These are phyloP conservation scores for Harpagoxenus sublaevis DNA, from an alignment of 2,888 invertebrate genomes.

Conservation along the genomic window DNA sequence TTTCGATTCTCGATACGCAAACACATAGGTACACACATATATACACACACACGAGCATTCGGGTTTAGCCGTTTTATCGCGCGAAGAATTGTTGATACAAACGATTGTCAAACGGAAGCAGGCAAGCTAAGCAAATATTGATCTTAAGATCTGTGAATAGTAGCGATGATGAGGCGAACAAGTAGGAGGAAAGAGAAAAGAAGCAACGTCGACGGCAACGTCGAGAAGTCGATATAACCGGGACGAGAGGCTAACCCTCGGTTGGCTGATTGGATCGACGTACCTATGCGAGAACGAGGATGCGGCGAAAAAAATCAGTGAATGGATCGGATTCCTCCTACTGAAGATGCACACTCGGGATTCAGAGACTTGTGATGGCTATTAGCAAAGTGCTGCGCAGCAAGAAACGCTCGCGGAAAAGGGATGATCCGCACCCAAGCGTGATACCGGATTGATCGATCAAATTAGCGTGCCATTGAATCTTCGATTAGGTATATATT, in stretches of 20 bases:
- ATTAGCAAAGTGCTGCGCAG: conserved; percentile 55
- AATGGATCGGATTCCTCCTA: conserved; percentile 18
- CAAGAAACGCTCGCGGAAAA: conserved; percentile 40
- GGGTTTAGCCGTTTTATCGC: conserved; percentile 42
- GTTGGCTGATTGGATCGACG: conserved; percentile 57
- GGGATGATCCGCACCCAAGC: conserved; percentile 52
- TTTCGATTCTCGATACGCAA: conserved; percentile 29
- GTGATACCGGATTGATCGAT: conserved; percentile 60
- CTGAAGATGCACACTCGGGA: not conserved
- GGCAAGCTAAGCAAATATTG: conserved; percentile 59
- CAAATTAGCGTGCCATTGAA: conserved; percentile 66
- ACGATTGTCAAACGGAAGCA: conserved; percentile 59
- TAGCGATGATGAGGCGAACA: conserved; percentile 55
- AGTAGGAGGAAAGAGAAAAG: conserved; percentile 35
- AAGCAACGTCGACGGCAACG: conserved; percentile 24
- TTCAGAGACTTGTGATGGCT: conserved; percentile 24
- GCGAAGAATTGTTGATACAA: conserved; percentile 59
- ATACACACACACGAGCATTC: not conserved
- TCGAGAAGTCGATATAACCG: conserved; percentile 44
- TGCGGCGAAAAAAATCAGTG: conserved; percentile 33
- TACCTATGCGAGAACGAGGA: conserved; percentile 17
- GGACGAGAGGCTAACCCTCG: conserved; percentile 40
- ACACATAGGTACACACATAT: not conserved
- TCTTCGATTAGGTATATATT: conserved; percentile 54
- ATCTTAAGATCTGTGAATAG: conserved; percentile 52